phyloP scores from a whole-genome alignment of 1,140 invertebrate genomes.

The Drosophila saltans region DNA sequence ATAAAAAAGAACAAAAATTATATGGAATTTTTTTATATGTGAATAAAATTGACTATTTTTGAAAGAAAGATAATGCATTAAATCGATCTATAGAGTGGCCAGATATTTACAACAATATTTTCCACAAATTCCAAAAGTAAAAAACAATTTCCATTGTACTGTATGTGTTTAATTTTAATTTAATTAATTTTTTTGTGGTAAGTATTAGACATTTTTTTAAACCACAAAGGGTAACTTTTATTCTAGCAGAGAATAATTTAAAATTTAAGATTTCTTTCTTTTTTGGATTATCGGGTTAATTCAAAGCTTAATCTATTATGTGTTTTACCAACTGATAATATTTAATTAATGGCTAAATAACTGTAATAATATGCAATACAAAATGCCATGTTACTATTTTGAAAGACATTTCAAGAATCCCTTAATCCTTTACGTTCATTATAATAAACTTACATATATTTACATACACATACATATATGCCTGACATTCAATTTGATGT shows the following conservation, averaged over 20 bases:
- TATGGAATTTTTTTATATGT: constrained; percentile 5
- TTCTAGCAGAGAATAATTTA: no score
- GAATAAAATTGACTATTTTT: constrained; percentile 13
- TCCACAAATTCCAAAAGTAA: no score
- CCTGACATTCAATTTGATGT: constrained; percentile 6
- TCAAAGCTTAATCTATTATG: no score
- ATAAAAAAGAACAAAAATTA: neutral
- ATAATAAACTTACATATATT: neutral
- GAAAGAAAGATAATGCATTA: neutral
- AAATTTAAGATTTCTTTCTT: no score
- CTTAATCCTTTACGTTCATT: constrained; percentile 2
- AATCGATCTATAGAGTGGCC: no score
- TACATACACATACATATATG: no score
- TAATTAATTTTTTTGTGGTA: constrained; percentile 1
- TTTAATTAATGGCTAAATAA: constrained; percentile 1
- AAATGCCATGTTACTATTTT: neutral
- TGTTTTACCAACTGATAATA: no score
- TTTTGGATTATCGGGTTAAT: no score
- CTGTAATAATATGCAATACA: neutral
- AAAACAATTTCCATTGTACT: no score
- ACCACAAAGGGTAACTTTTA: no score
- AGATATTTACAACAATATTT: no score
- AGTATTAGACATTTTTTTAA: neutral
- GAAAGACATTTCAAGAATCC: neutral
- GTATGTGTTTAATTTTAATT: neutral